These are phyloP conservation scores for Antechinus stuartii DNA, from an alignment of 2,113 vertebrate genomes.

Conservation along the genomic window DNA sequence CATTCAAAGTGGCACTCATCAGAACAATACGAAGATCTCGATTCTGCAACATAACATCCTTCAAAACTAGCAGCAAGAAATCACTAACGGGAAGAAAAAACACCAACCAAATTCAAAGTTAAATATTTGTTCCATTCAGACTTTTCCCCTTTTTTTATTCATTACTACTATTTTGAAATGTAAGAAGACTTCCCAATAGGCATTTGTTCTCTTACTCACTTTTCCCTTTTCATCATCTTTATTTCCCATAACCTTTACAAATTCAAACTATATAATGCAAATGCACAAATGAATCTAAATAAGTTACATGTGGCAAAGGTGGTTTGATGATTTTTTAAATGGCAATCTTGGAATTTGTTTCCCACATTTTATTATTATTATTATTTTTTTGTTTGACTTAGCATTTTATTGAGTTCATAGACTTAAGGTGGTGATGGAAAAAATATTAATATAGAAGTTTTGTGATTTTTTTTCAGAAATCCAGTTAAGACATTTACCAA, in stretches of 20 bases:
- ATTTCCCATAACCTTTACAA: background rate
- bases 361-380: background rate
- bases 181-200: background rate
- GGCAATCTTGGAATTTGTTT: background rate
- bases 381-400: too few species aligned
- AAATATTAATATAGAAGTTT: background rate
- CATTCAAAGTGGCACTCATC: conserved; percentile 98
- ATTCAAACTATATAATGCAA: background rate
- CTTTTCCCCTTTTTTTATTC: background rate
- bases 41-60: conserved; percentile 92
- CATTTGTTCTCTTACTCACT: background rate
- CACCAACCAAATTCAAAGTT: conserved; percentile 31
- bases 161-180: background rate
- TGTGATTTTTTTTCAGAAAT: background rate
- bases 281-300: background rate
- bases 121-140: background rate
- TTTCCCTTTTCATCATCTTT: background rate
- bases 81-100: conserved; percentile 88
- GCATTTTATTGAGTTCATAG: too few species aligned
- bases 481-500: background rate
- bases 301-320: background rate
- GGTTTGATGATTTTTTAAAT: background rate
- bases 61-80: conserved; percentile 96
- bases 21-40: conserved; percentile 93
- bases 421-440: too few species aligned